Conservation (phyloP, 2,888 invertebrate genomes). For the Cheilosia vernalis region DNA sequence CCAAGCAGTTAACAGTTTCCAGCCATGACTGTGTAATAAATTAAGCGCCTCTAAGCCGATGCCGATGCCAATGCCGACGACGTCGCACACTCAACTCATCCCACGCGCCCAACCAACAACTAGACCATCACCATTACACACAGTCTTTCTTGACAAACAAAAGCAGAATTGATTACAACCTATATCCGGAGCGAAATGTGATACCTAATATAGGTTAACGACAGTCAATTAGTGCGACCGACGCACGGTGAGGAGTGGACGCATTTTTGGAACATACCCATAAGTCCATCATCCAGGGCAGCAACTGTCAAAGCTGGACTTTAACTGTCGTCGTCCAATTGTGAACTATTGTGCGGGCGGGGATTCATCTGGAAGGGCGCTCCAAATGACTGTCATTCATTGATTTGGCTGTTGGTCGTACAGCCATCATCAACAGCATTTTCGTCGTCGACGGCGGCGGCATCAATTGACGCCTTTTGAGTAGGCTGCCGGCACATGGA, state of each 20-base stretch:
- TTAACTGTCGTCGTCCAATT: constrained; percentile 9
- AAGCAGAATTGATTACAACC: constrained; percentile 33
- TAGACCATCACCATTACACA: constrained; percentile 20
- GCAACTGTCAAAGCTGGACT: constrained; percentile 6
- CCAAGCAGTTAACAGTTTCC: constrained; percentile 13
- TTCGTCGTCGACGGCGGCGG: constrained; percentile 15
- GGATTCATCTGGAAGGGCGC: not conserved
- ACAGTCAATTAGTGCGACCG: constrained; percentile 35
- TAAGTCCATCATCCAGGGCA: constrained; percentile 3
- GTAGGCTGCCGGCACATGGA: constrained; percentile 43
- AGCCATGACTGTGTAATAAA: constrained; percentile 43
- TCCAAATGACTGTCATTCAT: constrained; percentile 42
- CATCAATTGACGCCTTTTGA: constrained; percentile 43
- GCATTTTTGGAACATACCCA: constrained; percentile 8
- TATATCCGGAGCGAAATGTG: constrained; percentile 54
- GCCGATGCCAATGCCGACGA: constrained; percentile 9
- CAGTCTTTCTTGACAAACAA: constrained; percentile 2
- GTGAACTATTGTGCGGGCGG: constrained; percentile 12
- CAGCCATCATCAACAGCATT: not conserved
- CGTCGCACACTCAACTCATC: constrained; percentile 19
- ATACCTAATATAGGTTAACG: constrained; percentile 61
- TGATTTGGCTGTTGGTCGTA: constrained; percentile 28
- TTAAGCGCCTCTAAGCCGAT: constrained; percentile 34
- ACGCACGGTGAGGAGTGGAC: constrained; percentile 13
- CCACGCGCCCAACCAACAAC: constrained; percentile 34